Evolutionary conservation across 2,797 vertebrate species (phyloP).

Genomic region (Macropus fuliginosus): DNA sequence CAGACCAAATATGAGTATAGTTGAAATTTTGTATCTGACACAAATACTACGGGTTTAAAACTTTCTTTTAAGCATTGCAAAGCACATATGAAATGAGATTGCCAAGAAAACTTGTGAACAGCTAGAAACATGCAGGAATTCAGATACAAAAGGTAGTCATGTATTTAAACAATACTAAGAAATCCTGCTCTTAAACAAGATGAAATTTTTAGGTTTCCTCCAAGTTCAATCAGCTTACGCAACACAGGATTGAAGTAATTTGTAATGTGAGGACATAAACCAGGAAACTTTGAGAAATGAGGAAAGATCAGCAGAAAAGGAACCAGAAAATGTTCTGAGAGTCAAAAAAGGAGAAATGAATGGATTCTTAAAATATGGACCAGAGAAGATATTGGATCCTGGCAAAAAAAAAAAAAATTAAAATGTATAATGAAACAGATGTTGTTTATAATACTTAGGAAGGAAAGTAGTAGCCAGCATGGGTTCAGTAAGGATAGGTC

Average conservation of each 20-base stretch:
- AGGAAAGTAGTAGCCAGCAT: not conserved
- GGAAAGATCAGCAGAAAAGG: not conserved
- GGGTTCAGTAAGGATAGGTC: not conserved
- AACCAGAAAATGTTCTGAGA: not conserved
- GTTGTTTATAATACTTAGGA: not conserved
- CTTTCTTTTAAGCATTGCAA: constrained; percentile 64
- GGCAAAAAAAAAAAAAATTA: not conserved
- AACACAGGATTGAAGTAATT: not conserved
- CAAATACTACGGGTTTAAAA: constrained; percentile 19
- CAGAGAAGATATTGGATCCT: not conserved
- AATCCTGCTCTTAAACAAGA: constrained; percentile 7
- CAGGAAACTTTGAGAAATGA: not conserved
- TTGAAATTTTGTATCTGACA: constrained; percentile 37
- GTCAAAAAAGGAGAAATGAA: not conserved
- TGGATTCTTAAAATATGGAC: not conserved
- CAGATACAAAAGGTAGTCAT: constrained; percentile 39
- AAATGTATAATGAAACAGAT: not conserved
- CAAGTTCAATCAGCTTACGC: not conserved
- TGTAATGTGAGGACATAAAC: not conserved
- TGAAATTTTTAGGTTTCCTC: not conserved
- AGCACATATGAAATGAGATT: constrained; percentile 41
- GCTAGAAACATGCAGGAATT: constrained; percentile 56
- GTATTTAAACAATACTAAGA: constrained; percentile 51
- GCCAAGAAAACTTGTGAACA: constrained; percentile 41
- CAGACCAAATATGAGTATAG: constrained; percentile 56